phyloP scores from a whole-genome alignment of 2,797 vertebrate species.

The Craterocephalus amniculus region DNA sequence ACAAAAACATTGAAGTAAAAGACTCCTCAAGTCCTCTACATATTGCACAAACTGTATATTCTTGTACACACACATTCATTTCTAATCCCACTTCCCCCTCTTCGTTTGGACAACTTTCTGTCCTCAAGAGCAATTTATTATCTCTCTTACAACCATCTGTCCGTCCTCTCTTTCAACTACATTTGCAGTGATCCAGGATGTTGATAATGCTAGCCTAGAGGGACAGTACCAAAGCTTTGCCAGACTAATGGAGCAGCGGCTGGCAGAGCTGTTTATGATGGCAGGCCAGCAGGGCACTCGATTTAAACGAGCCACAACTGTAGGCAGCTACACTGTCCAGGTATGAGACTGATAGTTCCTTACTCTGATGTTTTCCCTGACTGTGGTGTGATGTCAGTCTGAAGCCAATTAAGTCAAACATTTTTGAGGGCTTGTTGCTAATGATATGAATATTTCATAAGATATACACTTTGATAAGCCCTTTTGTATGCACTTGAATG shows the following conservation, averaged over 20 bases:
- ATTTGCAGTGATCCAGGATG: constrained; percentile 93
- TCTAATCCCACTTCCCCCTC: constrained; percentile 16
- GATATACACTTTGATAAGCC: constrained; percentile 45
- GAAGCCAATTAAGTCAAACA: constrained; percentile 28
- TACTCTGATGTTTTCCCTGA: constrained; percentile 25
- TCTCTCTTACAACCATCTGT: constrained; percentile 42
- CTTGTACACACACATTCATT: neutral
- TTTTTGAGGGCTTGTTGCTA: constrained; percentile 33
- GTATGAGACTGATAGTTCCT: constrained; percentile 70
- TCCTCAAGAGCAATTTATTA: constrained; percentile 29
- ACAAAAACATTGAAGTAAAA: neutral
- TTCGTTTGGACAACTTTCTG: constrained; percentile 10
- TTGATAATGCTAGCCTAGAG: constrained; percentile 90
- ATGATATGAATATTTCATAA: constrained; percentile 58
- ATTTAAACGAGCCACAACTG: constrained; percentile 90
- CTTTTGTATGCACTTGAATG: constrained; percentile 26
- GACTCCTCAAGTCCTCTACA: neutral
- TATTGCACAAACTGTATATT: neutral
- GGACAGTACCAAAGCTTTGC: constrained; percentile 96
- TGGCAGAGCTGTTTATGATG: constrained; percentile 93
- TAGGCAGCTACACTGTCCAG: constrained; percentile 96
- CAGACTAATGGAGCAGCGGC: constrained; percentile 93
- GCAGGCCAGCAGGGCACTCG: constrained; percentile 91
- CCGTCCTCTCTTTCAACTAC: constrained; percentile 37
- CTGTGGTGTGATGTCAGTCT: constrained; percentile 18